Evolutionary conservation across 2,888 invertebrate species (phyloP), one percentile per base, ranked within the genome.

Genomic region (Tiliacea citrago): DNA sequence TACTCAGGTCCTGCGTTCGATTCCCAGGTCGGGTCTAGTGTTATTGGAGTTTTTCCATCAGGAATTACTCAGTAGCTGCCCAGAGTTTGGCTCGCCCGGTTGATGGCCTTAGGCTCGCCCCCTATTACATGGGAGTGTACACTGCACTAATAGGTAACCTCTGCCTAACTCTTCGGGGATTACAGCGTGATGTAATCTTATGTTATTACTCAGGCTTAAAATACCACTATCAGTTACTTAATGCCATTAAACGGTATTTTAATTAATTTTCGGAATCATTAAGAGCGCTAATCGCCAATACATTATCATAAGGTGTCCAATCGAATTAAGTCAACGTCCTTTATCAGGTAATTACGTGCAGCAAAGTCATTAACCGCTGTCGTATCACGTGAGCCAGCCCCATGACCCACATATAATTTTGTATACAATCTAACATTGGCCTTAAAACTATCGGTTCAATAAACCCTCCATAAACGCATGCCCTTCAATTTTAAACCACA

Each of bases 351-450:
- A 93, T 93, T 92, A 92, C 90, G 79, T 87, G 87, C 86, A 87
- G 75, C 87, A 83, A 86, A 83, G 89, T 92, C 89, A 92, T 94
- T 94, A 92, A 83, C 80, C 86, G 89, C 90, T 89, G 91, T 92
- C 88, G 87, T 87, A 92, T 90, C 91, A 90, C 90, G 87, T 91
- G 89, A 88, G 86, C 85, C 67, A 87, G 88, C 89, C 78, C 94
- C 95, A 93, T 95, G 95, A 95, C 95, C 95, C 83, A 94, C 91
- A 92, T 95, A 86, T n/a, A 74, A 79, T 87, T 82, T 82, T 85
- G 85, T 81, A 58, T 84, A 83, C 90, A 86, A 84, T 90, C 85
- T 90, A 90, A 88, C 86, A 86, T 88, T 91, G 89, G 89, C 91
- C 91, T 90, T 89, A 84, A 73, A 80, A 73, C 73, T 72, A 29